Evolutionary conservation across 1,140 invertebrate species (phyloP).

Genomic region (Hypsibius dujardini): DNA sequence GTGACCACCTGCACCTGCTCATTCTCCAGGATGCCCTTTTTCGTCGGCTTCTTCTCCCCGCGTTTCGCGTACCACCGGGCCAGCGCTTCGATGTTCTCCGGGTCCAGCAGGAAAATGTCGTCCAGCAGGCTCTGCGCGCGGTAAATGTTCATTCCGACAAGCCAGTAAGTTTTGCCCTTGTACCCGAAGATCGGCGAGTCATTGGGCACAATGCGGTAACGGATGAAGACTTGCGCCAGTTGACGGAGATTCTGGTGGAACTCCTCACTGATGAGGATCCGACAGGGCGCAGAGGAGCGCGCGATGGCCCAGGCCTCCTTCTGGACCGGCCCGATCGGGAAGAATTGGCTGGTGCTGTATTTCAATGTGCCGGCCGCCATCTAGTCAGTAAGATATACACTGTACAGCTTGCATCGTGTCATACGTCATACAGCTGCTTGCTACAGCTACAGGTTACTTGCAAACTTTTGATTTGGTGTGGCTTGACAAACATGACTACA

Average conservation of each 20-base stretch:
- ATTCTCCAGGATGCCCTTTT: neutral
- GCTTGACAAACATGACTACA: too few species aligned
- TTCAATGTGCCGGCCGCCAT: slow-evolving; percentile 4
- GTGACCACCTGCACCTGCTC: neutral
- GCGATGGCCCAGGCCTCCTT: slow-evolving; percentile 4
- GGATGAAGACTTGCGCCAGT: slow-evolving; percentile 7
- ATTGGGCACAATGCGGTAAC: slow-evolving; percentile 9
- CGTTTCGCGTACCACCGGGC: neutral
- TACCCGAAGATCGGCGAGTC: neutral
- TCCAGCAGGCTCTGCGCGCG: slow-evolving; percentile 6
- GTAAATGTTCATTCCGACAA: slow-evolving; percentile 11
- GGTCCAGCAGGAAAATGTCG: neutral
- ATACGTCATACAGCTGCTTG: neutral
- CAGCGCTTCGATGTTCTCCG: slow-evolving; percentile 1
- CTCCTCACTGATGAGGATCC: slow-evolving; percentile 13
- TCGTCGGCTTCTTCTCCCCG: neutral
- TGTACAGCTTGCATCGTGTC: neutral
- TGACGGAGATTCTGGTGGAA: slow-evolving; percentile 14
- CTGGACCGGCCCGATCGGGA: neutral
- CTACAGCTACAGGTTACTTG: too few species aligned
- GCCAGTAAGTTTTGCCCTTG: slow-evolving; percentile 2
- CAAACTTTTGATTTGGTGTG: too few species aligned
- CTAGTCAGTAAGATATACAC: neutral
- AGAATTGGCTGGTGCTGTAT: slow-evolving; percentile 8
- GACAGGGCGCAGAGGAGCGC: slow-evolving; percentile 9